phyloP scores from a whole-genome alignment of 2,888 invertebrate genomes.

The Melikaiella ostensackeni region DNA sequence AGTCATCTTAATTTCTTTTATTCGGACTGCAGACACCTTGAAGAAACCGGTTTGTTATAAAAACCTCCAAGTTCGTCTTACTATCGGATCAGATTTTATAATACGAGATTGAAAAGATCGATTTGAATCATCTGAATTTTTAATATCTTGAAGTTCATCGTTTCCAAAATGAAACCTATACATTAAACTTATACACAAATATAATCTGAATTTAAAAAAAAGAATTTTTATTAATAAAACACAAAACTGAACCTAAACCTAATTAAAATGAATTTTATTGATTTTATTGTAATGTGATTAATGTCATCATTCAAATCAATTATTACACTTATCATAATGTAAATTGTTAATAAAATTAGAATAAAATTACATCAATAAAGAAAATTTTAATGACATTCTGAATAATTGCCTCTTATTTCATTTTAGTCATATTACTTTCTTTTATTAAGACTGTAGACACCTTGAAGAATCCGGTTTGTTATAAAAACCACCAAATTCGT shows the following conservation, averaged over 20 bases:
- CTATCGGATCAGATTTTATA: slow-evolving; percentile 9
- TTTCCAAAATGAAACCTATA: too few relatives aligned
- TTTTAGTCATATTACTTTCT: not conserved
- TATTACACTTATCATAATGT: not conserved
- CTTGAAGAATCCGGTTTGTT: not conserved
- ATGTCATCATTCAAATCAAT: not conserved
- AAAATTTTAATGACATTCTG: not conserved
- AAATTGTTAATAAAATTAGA: not conserved
- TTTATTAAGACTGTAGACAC: not conserved
- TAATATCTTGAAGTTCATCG: too few relatives aligned
- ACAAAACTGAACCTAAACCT: too few relatives aligned
- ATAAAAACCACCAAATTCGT: not conserved
- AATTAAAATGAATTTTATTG: too few relatives aligned
- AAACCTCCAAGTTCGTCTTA: not conserved
- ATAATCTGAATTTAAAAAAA: too few relatives aligned
- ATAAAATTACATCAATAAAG: not conserved
- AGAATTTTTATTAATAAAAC: too few relatives aligned
- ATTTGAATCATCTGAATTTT: too few relatives aligned
- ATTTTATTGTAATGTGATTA: not conserved
- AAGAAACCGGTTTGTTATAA: not conserved
- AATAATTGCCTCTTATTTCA: not conserved
- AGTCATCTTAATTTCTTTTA: too few relatives aligned
- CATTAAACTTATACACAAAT: too few relatives aligned
- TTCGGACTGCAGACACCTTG: not conserved
- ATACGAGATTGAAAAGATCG: not conserved